phyloP scores from a whole-genome alignment of 2,113 vertebrate species.

The Petromus typicus region DNA sequence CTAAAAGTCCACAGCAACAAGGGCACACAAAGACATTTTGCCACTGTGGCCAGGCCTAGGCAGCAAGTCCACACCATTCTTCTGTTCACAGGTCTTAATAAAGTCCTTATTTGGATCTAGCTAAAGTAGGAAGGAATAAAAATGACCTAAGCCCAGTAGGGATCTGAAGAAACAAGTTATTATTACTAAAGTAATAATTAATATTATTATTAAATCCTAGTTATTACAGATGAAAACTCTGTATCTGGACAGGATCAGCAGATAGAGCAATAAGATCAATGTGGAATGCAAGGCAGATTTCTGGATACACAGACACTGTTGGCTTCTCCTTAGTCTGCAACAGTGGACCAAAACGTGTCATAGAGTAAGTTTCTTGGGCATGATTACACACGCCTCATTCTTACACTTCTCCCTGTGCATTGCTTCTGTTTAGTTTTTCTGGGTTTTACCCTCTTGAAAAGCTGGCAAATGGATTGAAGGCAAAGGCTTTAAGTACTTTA shows the following conservation, averaged over 20 bases:
- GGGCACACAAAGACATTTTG: not conserved
- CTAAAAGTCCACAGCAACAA: not conserved
- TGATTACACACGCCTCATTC: rapidly evolving
- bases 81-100: not conserved
- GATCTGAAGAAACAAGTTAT: not conserved
- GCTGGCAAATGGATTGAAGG: not conserved
- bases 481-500: not conserved
- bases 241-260: not conserved
- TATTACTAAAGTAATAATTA: not conserved
- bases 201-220: not conserved
- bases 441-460: not conserved
- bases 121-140: not conserved
- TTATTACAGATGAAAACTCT: not conserved
- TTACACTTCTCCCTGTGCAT: too few relatives aligned
- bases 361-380: not conserved
- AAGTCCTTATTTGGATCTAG: not conserved
- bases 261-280: not conserved
- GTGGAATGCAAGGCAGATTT: not conserved
- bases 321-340: not conserved
- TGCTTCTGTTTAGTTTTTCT: not conserved
- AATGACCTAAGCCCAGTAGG: not conserved
- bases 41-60: too few relatives aligned
- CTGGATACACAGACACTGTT: not conserved
- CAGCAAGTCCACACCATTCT: rapidly evolving
- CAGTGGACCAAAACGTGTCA: not conserved